Conservation (phyloP, 37 sponge, comb jelly and placozoan species). For the Beroe forskalii region DNA sequence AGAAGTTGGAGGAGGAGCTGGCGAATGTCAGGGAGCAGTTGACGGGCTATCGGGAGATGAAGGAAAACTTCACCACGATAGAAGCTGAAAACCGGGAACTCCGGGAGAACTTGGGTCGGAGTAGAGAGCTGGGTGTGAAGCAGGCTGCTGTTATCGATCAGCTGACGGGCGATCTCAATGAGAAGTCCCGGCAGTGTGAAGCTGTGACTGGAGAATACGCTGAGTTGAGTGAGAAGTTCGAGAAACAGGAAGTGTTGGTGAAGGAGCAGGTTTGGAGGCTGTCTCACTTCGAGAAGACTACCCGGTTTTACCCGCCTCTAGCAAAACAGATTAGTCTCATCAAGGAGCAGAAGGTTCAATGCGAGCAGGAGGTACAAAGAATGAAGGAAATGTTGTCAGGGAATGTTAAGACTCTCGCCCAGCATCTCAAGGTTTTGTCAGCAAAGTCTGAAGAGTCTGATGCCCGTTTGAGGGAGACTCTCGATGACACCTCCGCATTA, state of each 20-base stretch:
- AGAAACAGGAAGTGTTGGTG: background rate
- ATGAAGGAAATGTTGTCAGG: background rate
- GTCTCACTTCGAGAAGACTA: background rate
- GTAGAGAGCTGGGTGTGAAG: background rate
- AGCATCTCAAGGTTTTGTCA: background rate
- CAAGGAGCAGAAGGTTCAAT: background rate
- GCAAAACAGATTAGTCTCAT: background rate
- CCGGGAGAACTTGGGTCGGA: background rate
- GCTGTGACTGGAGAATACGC: background rate
- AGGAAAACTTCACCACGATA: background rate
- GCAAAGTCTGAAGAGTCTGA: background rate
- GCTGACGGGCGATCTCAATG: background rate
- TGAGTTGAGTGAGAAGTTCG: background rate
- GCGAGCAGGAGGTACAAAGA: background rate
- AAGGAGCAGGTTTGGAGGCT: background rate
- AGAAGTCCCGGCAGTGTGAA: background rate
- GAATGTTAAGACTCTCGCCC: background rate
- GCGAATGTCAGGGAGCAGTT: conserved; percentile 35
- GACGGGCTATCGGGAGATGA: conserved; percentile 24
- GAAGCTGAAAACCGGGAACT: background rate
- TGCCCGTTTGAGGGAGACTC: background rate
- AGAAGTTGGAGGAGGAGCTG: conserved; percentile 69
- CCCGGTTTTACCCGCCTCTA: background rate
- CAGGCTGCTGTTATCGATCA: background rate
- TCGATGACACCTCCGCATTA: background rate